Conservation (phyloP, 2,113 vertebrate species). For the Dipodomys merriami region DNA sequence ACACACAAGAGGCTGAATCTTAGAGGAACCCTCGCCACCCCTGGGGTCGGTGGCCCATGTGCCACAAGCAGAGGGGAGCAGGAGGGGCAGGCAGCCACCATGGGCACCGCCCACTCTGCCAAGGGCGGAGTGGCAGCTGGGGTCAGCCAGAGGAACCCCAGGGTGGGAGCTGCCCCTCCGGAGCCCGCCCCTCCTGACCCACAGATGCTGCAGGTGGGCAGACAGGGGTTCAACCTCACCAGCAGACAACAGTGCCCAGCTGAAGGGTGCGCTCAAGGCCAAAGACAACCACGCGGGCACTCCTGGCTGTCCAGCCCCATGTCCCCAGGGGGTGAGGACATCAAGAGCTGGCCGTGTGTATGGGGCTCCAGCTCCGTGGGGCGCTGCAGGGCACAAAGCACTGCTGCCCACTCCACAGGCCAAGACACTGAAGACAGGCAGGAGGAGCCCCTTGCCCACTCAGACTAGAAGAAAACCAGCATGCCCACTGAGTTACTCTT, state of each 20-base stretch:
- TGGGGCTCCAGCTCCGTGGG: background rate
- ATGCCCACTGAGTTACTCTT: background rate
- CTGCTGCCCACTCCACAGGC: background rate
- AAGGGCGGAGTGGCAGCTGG: too few species aligned
- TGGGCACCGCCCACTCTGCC: too few species aligned
- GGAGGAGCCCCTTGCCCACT: background rate
- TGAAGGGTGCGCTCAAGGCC: background rate
- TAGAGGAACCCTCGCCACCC: background rate
- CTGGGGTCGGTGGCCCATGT: rapidly evolving
- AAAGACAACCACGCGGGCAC: background rate
- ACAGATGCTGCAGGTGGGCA: background rate
- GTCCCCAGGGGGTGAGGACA: background rate
- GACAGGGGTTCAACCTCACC: background rate
- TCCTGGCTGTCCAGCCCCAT: background rate
- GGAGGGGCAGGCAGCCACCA: background rate
- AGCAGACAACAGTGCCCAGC: background rate
- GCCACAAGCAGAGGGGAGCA: rapidly evolving
- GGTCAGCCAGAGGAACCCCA: too few species aligned
- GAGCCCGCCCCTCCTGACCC: background rate
- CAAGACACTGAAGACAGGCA: background rate
- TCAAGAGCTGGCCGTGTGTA: background rate
- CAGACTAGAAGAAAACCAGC: background rate
- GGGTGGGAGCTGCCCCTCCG: too few species aligned
- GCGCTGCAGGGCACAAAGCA: background rate
- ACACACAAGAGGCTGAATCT: too few species aligned